These are phyloP conservation scores for Drosophila percnosoma DNA, from an alignment of 2,888 invertebrate species.

Conservation along the genomic window DNA sequence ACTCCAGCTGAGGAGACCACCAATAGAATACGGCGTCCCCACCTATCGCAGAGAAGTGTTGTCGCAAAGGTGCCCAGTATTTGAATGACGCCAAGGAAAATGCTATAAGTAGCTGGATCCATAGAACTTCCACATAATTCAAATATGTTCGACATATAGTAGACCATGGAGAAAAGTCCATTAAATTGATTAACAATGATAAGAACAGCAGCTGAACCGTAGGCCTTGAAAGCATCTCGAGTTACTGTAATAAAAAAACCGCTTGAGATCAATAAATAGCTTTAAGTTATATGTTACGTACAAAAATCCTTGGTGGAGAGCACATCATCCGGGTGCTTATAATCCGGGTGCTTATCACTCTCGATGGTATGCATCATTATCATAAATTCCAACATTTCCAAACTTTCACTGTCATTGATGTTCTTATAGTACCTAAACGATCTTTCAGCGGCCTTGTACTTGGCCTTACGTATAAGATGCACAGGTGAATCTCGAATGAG, in stretches of 20 bases:
- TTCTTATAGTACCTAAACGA: conserved; percentile 81
- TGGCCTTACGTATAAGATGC: conserved; percentile 69
- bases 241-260: conserved; percentile 61
- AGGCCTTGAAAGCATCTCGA: conserved; percentile 65
- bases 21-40: conserved; percentile 79
- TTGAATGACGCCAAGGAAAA: conserved; percentile 80
- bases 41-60: conserved; percentile 78
- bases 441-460: conserved; percentile 68
- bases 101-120: conserved; percentile 80
- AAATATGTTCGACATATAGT: conserved; percentile 83
- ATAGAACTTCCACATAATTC: conserved; percentile 71
- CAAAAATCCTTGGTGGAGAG: conserved; percentile 65
- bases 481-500: conserved; percentile 82
- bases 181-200: conserved; percentile 78
- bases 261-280: background rate
- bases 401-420: conserved; percentile 44
- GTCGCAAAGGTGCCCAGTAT: conserved; percentile 78
- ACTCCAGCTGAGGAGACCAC: conserved; percentile 75
- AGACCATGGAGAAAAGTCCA: conserved; percentile 80
- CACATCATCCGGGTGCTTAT: conserved; percentile 12
- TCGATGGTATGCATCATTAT: conserved; percentile 58
- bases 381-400: conserved; percentile 55
- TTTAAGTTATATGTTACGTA: conserved; percentile 37
- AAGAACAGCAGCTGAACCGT: conserved; percentile 65
- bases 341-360: conserved; percentile 28